Evolutionary conservation across 2,113 vertebrate genomes (phyloP).

Genomic region (Mesitornis unicolor): DNA sequence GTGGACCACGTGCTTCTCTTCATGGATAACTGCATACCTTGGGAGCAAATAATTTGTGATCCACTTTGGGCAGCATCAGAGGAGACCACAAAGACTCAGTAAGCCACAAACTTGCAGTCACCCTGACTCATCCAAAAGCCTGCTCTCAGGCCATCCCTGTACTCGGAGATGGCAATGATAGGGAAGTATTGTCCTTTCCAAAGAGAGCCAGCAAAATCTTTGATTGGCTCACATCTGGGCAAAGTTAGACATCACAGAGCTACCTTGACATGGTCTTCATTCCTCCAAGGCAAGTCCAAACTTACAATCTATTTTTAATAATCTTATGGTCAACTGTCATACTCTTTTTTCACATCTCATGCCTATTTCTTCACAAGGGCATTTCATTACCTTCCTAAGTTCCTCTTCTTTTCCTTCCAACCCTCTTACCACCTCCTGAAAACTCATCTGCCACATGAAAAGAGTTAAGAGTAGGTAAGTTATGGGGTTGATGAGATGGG

Average conservation of each 20-base stretch:
- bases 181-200: not conserved
- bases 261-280: not conserved
- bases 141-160: not conserved
- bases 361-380: not conserved
- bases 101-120: not conserved
- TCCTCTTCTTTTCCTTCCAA: not conserved
- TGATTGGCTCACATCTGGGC: not conserved
- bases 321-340: not conserved
- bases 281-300: not conserved
- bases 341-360: not conserved
- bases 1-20: not conserved
- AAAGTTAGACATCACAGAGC: not conserved
- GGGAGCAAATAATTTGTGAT: not conserved
- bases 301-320: not conserved
- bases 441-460: not conserved
- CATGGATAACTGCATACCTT: not conserved
- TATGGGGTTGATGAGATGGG: not conserved
- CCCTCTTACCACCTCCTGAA: not conserved
- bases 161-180: fast-evolving
- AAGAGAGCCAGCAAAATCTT: not conserved
- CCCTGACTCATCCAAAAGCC: not conserved
- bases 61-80: not conserved
- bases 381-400: not conserved
- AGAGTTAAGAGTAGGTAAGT: not conserved
- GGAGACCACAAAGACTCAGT: not conserved